These are phyloP conservation scores for Gymnopithys bicolor DNA, from an alignment of 2,797 vertebrate genomes.

Conservation along the genomic window DNA sequence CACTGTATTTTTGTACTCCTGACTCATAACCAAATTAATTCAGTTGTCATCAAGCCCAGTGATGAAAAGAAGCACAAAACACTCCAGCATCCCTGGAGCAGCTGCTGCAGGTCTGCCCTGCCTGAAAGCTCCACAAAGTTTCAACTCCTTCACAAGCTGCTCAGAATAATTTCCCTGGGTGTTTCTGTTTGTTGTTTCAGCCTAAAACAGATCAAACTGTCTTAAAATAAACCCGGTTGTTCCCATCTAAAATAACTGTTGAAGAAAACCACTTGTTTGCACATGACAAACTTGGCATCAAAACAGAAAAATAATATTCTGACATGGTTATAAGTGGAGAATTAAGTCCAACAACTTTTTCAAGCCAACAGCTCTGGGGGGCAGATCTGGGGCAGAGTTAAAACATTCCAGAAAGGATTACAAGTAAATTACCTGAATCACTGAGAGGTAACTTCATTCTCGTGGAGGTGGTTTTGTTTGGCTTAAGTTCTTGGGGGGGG, in stretches of 20 bases:
- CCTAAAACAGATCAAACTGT: neutral
- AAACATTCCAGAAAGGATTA: neutral
- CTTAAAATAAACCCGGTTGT: constrained; percentile 11
- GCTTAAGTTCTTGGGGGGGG: neutral
- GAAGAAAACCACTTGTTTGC: neutral
- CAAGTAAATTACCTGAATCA: neutral
- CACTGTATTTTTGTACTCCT: neutral
- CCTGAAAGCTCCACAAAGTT: neutral
- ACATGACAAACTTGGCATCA: neutral
- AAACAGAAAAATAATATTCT: neutral
- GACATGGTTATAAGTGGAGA: neutral
- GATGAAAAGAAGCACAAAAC: neutral
- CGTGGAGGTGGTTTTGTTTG: neutral
- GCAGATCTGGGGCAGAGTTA: neutral
- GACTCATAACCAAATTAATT: neutral
- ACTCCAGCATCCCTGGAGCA: neutral
- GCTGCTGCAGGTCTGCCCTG: neutral
- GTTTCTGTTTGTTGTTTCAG: neutral
- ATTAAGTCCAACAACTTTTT: neutral
- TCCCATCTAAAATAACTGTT: neutral
- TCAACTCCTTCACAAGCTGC: neutral
- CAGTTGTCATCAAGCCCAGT: neutral
- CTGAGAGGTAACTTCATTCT: neutral
- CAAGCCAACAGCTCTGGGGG: neutral
- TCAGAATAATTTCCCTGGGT: neutral